Evolutionary conservation across 2,113 vertebrate genomes (phyloP).

Genomic region (Setophaga coronata): DNA sequence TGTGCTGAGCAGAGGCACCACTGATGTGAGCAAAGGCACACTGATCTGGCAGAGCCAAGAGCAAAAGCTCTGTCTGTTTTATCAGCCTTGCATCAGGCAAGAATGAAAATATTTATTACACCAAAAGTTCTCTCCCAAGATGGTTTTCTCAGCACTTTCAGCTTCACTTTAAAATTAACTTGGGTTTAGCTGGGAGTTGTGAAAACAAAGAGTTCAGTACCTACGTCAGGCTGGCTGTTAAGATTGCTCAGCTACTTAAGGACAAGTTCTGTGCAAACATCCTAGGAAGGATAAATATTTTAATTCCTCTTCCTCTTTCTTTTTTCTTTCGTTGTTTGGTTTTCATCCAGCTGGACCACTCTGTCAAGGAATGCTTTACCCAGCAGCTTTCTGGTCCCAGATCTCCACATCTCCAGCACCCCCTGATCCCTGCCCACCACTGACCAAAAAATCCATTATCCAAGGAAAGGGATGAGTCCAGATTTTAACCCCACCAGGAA

Average conservation of each 20-base stretch:
- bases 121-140: background rate
- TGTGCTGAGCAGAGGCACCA: background rate
- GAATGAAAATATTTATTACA: background rate
- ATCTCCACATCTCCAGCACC: background rate
- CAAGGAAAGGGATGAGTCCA: background rate
- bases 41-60: background rate
- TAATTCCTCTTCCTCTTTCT: background rate
- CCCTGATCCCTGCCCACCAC: background rate
- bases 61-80: background rate
- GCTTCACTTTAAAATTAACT: background rate
- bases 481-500: background rate
- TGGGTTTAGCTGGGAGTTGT: background rate
- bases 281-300: slow-evolving; percentile 28
- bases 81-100: background rate
- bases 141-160: background rate
- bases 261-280: slow-evolving; percentile 51
- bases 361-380: slow-evolving; percentile 24
- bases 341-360: slow-evolving; percentile 33
- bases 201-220: background rate
- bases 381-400: background rate
- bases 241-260: background rate
- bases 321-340: background rate
- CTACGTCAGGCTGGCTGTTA: background rate
- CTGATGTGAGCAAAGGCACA: fast-evolving
- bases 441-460: background rate